Conservation (phyloP, 2,888 invertebrate species). For the Agrotis clavis region DNA sequence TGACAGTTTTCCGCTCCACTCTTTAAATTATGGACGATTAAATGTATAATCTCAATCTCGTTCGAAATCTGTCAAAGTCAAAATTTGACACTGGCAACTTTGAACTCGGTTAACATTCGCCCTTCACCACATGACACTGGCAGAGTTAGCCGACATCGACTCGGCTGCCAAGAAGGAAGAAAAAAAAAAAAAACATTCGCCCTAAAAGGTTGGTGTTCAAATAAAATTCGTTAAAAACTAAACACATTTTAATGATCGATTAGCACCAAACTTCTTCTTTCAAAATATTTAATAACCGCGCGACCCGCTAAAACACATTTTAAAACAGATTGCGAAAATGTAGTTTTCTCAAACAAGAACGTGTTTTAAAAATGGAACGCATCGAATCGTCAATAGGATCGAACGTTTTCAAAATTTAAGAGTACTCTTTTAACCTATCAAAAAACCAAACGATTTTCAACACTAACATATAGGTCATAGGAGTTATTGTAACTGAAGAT, state of each 20-base stretch:
- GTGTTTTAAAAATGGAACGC: slow-evolving; percentile 84
- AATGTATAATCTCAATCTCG: too few species aligned
- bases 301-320: slow-evolving; percentile 40
- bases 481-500: slow-evolving; percentile 18
- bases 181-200: too few species aligned
- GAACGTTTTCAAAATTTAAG: slow-evolving; percentile 69
- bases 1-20: too few species aligned
- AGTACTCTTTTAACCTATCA: slow-evolving; percentile 40
- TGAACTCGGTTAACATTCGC: neutral
- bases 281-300: slow-evolving; percentile 35
- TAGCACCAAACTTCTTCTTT: slow-evolving; percentile 19
- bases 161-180: too few species aligned
- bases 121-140: too few species aligned
- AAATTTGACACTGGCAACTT: neutral
- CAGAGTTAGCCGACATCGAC: too few species aligned
- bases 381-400: slow-evolving; percentile 83
- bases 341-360: slow-evolving; percentile 70
- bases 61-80: neutral
- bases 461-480: slow-evolving; percentile 52
- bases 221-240: neutral
- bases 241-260: slow-evolving; percentile 1
- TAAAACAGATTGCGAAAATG: slow-evolving; percentile 78
- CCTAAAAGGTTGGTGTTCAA: neutral
- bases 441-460: slow-evolving; percentile 49
- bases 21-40: too few species aligned